Evolutionary conservation across 1,140 invertebrate species (phyloP), one percentile per base, ranked within the genome.

Genomic region (Triops cancriformis): DNA sequence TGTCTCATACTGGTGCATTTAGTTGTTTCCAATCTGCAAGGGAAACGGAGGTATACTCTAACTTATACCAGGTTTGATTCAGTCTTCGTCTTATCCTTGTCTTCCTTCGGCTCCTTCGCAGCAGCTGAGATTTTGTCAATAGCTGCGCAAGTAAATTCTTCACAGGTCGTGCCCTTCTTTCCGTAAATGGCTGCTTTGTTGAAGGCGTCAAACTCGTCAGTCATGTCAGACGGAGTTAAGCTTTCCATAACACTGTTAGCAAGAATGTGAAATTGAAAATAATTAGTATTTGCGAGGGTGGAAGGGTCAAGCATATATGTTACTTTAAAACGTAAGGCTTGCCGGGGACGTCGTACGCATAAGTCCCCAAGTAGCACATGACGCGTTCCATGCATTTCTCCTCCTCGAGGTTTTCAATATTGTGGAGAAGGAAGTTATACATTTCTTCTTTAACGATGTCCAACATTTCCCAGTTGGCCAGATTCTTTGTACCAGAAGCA

Each of bases 331-430:
- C 18, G 72, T 74, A 74, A 41, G 77, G 45, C 37, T 45, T 78
- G 2, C 72, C 77, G 11, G 77, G 77, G 18, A 78, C 37, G 1
- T n/a, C 26, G 12, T 74, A 41, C 26, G 77, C 73, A 37, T 78
- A 78, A 26, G 72, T 43, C 23, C 77, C 77, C 12, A 78, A 28
- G 72, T 74, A 41, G 72, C 77, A 78, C 26, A 78, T 78, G 72
- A 78, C 42, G 18, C 77, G 28, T 26, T 78, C 64, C 72, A 78
- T 78, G 28, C 77, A 78, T 74, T 78, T 42, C 14, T 78, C 77
- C 5, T 37, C 45, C 37, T 78, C 77, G 11, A 78, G 72, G 73
- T 73, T 73, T 26, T 41, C 26, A 42, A 45, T 45, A 14, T 31
- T 26, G 14, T 45, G 74, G 37, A 64, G 51, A 64, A 26, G n/a